A percentile compares a stretch with the other conserved stretches of the same genome.
Evolutionary conservation across 2,888 invertebrate species (phyloP).

Genomic region (Drosophila fungiperda): DNA sequence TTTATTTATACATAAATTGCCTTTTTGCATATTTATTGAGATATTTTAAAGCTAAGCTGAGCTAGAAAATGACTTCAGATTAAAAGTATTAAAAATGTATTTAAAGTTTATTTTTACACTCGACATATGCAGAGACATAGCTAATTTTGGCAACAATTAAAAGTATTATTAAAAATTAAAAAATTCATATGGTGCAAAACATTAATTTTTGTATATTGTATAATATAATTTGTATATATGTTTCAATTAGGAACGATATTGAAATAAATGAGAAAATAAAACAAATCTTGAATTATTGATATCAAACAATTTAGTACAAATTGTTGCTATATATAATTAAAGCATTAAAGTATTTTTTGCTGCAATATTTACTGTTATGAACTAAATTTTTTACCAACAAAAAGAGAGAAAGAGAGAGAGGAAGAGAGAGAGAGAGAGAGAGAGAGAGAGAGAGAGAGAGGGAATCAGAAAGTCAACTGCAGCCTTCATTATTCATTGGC

Average conservation of each 20-base stretch:
- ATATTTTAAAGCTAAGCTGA: not conserved
- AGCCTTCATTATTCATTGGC: conserved; percentile 30
- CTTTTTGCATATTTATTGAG: not conserved
- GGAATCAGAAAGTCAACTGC: conserved; percentile 4
- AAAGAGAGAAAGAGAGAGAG: not conserved
- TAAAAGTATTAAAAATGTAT: not conserved
- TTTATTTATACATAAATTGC: not conserved
- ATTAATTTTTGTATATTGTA: not conserved
- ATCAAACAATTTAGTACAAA: no score
- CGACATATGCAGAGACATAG: not conserved
- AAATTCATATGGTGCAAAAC: no score
- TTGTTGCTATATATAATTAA: not conserved
- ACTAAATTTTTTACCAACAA: not conserved
- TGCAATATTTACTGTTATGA: not conserved
- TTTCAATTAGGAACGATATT: not conserved
- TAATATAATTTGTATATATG: not conserved
- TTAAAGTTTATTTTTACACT: not conserved
- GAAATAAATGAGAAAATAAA: not conserved
- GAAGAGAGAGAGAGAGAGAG: not conserved
- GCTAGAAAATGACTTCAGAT: not conserved
- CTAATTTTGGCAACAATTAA: not conserved
- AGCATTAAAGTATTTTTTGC: not conserved
- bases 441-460: not conserved
- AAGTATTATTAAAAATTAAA: no score
- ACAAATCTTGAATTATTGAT: not conserved